Evolutionary conservation across 1,140 invertebrate species (phyloP).

Genomic region (Aleiodes sp.): DNA sequence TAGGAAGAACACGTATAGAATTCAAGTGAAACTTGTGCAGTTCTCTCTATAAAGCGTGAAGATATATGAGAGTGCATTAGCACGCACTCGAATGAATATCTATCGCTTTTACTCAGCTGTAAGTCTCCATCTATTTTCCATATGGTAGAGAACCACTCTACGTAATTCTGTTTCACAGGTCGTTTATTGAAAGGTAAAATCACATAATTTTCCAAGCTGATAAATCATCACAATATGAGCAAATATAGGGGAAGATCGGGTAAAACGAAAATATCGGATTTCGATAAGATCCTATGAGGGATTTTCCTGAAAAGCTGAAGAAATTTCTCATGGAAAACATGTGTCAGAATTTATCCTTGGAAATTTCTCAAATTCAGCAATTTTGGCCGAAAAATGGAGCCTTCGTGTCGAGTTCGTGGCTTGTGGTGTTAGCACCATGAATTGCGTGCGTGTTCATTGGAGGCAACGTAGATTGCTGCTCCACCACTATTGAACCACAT

Average conservation of each 20-base stretch:
- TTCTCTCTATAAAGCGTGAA: slow-evolving; percentile 20
- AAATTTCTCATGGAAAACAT: too few species aligned
- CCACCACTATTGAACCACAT: too few species aligned
- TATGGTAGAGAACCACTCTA: not conserved
- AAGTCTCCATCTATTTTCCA: not conserved
- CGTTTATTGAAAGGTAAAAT: not conserved
- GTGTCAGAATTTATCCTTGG: too few species aligned
- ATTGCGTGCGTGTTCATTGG: too few species aligned
- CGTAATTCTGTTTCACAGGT: not conserved
- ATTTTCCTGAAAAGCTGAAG: too few species aligned
- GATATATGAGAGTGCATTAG: slow-evolving; percentile 24
- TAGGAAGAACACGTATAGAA: slow-evolving; percentile 27
- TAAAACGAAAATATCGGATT: too few species aligned
- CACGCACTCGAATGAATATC: slow-evolving; percentile 17
- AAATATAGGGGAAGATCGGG: not conserved
- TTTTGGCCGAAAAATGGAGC: too few species aligned
- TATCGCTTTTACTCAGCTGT: not conserved
- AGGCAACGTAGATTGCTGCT: too few species aligned
- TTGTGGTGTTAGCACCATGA: too few species aligned
- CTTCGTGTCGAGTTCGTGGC: too few species aligned
- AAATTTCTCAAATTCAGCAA: too few species aligned
- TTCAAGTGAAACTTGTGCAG: slow-evolving; percentile 31
- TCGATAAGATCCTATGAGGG: too few species aligned
- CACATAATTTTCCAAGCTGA: not conserved
- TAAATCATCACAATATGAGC: not conserved